A percentile compares a stretch with the other conserved stretches of the same genome.
Evolutionary conservation across 2,888 invertebrate genomes (phyloP).

Genomic region (Caenorhabditis parvicauda): DNA sequence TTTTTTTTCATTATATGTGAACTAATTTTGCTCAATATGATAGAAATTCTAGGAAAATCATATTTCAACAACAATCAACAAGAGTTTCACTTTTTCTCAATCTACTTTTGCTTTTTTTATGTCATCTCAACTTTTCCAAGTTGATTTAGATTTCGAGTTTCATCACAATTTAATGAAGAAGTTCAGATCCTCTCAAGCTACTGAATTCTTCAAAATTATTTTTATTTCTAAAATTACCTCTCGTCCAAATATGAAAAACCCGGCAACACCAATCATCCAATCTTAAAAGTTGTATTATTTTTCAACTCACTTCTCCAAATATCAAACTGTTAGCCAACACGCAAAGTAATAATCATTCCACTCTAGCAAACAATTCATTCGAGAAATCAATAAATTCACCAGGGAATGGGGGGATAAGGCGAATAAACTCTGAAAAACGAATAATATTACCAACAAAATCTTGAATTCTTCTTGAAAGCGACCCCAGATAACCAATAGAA

Average conservation of each 20-base stretch:
- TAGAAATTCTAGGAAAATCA: not conserved
- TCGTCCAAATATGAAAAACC: slow-evolving; percentile 25
- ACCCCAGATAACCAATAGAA: slow-evolving; percentile 10
- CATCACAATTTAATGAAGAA: too few relatives aligned
- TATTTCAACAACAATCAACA: not conserved
- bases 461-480: slow-evolving; percentile 2
- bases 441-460: slow-evolving; percentile 6
- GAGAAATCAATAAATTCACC: too few relatives aligned
- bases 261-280: slow-evolving; percentile 23
- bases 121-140: not conserved
- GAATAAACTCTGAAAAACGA: too few relatives aligned
- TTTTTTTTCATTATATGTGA: not conserved
- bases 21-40: not conserved
- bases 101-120: too few relatives aligned
- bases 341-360: not conserved
- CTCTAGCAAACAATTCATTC: too few relatives aligned
- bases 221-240: slow-evolving; percentile 8
- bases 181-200: not conserved
- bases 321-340: not conserved
- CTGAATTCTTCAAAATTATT: not conserved
- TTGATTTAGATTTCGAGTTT: not conserved
- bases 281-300: not conserved
- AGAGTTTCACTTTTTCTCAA: too few relatives aligned
- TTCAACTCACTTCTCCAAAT: not conserved
- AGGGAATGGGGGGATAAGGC: too few relatives aligned